phyloP scores from a whole-genome alignment of 2,797 vertebrate species.

The Epinephelus awoara region DNA sequence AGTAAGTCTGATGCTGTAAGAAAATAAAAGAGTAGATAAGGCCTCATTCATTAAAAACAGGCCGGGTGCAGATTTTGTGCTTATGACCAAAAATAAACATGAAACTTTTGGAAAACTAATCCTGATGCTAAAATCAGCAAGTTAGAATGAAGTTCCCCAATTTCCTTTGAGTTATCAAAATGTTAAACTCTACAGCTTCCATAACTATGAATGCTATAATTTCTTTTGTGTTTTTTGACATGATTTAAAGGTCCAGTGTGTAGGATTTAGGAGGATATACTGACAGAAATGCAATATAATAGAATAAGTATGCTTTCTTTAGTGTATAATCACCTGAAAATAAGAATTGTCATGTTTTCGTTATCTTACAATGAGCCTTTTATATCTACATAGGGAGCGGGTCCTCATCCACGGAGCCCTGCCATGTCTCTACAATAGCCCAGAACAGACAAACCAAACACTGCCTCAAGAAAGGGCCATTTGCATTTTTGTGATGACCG shows the following conservation, averaged over 20 bases:
- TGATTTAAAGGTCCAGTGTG: neutral
- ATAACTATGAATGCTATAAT: neutral
- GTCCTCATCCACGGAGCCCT: too few relatives aligned
- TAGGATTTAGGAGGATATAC: too few relatives aligned
- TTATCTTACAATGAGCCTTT: too few relatives aligned
- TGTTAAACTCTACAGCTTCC: neutral
- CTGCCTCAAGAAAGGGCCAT: too few relatives aligned
- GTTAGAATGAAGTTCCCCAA: conserved; percentile 13
- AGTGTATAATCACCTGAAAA: too few relatives aligned
- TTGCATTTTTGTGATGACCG: too few relatives aligned
- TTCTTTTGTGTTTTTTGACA: neutral
- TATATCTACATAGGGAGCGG: too few relatives aligned
- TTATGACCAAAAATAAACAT: conserved; percentile 58
- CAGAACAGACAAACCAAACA: too few relatives aligned
- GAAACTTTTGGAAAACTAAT: conserved; percentile 20
- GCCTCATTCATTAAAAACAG: conserved; percentile 61
- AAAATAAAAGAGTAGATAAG: conserved; percentile 66
- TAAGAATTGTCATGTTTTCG: too few relatives aligned
- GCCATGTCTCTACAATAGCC: too few relatives aligned
- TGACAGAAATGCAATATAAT: too few relatives aligned
- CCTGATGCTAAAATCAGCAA: conserved; percentile 23
- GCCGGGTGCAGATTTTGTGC: conserved; percentile 57
- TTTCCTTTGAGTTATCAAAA: conserved; percentile 18
- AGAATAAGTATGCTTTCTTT: too few relatives aligned
- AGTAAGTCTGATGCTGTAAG: conserved; percentile 47